Base-by-base conservation (phyloP, 1,140 invertebrate genomes). In the Zaprionus tsacasi region DNA sequence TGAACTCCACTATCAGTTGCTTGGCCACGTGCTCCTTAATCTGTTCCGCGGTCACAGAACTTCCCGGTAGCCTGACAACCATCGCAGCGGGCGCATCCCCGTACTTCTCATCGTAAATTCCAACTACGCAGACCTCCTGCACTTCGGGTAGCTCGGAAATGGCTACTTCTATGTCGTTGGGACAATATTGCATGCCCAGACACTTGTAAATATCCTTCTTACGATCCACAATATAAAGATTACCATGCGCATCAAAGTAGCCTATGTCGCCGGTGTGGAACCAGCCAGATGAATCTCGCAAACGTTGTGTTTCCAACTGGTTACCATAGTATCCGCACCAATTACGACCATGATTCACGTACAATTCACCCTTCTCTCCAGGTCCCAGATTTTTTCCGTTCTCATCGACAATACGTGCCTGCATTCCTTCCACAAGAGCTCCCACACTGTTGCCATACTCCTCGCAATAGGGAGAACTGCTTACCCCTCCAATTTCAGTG, bases 171-270 rank as follows among this genome's bases (percentile, higher is more conserved):
- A 92, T 74, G 43, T 91, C 89, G 17, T 70, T 70, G 27, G 91
- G 89, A 48, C 79, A 81, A 69, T 92, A 91, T 13, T 93, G 92
- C n/a, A 79, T 71, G 1, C 83, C 88, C 21, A 70, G 58, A 85
- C 95, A 96, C 91, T 97, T 97, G 60, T 97, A 96, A 17, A 97
- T 93, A 88, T 96, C 96, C 73, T 96, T 97, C 13, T 96, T 79
- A 45, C 96, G 92, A 78, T 96, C 96, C 1, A 96, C 94, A 76
- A 96, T 94, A 77, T 93, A 96, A 71, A 96, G 94, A 69, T 93
- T 95, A 5, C 93, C 93, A 12, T 95, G 93, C 12, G 95, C 93
- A 65, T 96, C 95, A 59, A 94, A 94, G 80, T 95, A 96, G 8
- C 95, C 94, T 56, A 97, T 89, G 89, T 97, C 96, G 6, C 96